Percentiles rank a stretch among this genome's conserved stretches.
These are phyloP conservation scores for Philaethria dido DNA, from an alignment of 2,888 invertebrate species.

Conservation along the genomic window DNA sequence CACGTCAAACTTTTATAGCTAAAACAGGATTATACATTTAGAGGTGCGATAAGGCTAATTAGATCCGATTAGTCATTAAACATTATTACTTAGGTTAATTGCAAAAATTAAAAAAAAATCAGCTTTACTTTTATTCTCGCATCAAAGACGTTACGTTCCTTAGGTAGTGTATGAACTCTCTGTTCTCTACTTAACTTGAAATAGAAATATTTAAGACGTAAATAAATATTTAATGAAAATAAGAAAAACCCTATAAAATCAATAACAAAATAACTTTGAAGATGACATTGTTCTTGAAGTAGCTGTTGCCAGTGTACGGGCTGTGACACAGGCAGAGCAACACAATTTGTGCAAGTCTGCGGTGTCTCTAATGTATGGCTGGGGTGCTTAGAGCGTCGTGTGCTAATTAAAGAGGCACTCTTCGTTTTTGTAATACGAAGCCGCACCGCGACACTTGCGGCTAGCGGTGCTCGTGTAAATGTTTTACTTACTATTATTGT, in stretches of 20 bases:
- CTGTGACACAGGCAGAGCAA: constrained; percentile 31
- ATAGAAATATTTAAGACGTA: too few species aligned
- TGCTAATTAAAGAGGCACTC: constrained; percentile 65
- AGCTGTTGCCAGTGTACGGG: constrained; percentile 12
- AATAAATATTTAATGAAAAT: too few species aligned
- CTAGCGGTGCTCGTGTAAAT: constrained; percentile 38
- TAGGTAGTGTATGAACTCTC: too few species aligned
- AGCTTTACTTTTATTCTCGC: too few species aligned
- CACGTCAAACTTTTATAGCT: constrained; percentile 11
- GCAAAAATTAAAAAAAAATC: too few species aligned
- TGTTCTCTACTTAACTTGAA: too few species aligned
- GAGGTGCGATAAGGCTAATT: constrained; percentile 12
- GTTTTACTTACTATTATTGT: constrained; percentile 37
- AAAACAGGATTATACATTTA: constrained; percentile 22
- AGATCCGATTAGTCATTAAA: not conserved
- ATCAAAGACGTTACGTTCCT: too few species aligned
- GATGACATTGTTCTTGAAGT: not conserved
- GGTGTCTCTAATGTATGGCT: constrained; percentile 47
- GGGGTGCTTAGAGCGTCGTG: constrained; percentile 41
- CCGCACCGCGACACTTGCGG: constrained; percentile 56
- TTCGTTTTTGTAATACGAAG: constrained; percentile 67
- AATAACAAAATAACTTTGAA: not conserved
- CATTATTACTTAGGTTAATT: not conserved
- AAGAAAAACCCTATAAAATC: not conserved
- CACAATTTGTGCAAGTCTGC: constrained; percentile 46